A percentile compares a stretch with the other conserved stretches of the same genome.
phyloP scores from a whole-genome alignment of 2,113 vertebrate genomes.

The Alexandromys fortis region DNA sequence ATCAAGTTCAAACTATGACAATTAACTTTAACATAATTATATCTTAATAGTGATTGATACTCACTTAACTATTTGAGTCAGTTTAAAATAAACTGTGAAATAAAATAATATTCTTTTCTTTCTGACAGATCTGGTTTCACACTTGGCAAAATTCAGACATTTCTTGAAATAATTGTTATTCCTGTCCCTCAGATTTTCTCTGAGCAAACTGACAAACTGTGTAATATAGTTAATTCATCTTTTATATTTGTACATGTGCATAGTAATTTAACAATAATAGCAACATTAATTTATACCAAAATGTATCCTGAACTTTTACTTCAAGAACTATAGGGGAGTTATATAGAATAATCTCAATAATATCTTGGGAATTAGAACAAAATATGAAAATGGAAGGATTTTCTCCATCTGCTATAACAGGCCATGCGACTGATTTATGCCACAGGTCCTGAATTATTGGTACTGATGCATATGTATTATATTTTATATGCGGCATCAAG shows the following conservation, averaged over 20 bases:
- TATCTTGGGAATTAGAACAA: conserved; percentile 82
- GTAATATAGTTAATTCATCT: neutral
- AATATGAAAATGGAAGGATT: conserved; percentile 79
- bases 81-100: neutral
- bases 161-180: conserved; percentile 12
- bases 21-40: neutral
- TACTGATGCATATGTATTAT: conserved; percentile 82
- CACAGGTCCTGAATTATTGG: conserved; percentile 79
- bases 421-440: conserved; percentile 79
- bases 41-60: neutral
- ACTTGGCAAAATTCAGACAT: neutral
- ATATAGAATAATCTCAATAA: conserved; percentile 70
- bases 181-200: neutral
- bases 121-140: neutral
- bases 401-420: conserved; percentile 76
- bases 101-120: neutral
- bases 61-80: neutral
- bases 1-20: neutral
- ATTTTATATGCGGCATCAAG: conserved; percentile 79
- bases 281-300: conserved; percentile 24
- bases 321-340: conserved; percentile 44
- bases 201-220: neutral
- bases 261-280: conserved; percentile 10
- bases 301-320: conserved; percentile 10
- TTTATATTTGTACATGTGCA: neutral